Conservation (phyloP, 2,113 vertebrate genomes). For the Charina bottae region DNA sequence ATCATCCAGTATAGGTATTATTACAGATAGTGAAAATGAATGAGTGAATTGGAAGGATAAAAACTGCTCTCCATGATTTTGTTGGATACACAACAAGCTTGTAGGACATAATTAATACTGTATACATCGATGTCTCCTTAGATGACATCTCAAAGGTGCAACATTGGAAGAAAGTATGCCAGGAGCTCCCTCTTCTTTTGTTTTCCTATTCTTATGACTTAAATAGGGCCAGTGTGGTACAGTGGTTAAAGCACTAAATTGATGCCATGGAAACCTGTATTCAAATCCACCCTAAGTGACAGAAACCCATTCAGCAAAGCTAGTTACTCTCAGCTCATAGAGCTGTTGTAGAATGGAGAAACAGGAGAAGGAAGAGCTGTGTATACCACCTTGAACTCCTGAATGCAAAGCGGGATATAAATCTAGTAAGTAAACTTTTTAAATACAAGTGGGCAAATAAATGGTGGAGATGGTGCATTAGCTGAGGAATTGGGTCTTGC, state of each 20-base stretch:
- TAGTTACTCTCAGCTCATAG: not conserved
- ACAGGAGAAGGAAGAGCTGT: not conserved
- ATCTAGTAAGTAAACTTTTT: not conserved
- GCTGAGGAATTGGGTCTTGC: not conserved
- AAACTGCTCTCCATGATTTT: not conserved
- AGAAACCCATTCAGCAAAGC: not conserved
- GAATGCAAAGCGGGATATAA: not conserved
- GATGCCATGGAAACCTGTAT: not conserved
- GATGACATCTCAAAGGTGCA: not conserved
- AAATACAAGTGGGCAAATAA: not conserved
- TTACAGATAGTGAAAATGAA: not conserved
- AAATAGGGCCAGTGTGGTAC: not conserved
- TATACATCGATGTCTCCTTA: not conserved
- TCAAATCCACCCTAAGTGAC: not conserved
- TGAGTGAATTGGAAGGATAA: not conserved
- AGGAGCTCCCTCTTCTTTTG: not conserved
- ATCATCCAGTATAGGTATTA: not conserved
- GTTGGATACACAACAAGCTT: not conserved
- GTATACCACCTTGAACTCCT: not conserved
- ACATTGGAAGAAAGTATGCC: not conserved
- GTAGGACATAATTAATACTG: not conserved
- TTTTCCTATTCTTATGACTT: not conserved
- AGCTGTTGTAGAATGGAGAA: not conserved
- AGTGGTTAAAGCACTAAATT: not conserved
- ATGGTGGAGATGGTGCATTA: not conserved